Evolutionary conservation across 2,113 vertebrate genomes (phyloP).

Genomic region (Hippopotamus amphibius): DNA sequence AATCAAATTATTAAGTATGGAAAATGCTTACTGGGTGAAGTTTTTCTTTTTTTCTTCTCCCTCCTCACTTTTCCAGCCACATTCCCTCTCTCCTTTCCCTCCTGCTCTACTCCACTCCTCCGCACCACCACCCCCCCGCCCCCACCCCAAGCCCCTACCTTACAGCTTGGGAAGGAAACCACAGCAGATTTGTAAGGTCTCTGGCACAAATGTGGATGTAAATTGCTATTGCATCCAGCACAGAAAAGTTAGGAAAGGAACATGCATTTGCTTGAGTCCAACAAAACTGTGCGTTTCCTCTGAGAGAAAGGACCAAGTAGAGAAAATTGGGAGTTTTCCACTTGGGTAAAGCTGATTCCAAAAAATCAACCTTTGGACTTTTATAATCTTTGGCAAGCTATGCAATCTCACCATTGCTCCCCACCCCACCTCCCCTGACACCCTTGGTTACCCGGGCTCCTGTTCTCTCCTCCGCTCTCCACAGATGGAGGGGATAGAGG

Average conservation of each 20-base stretch:
- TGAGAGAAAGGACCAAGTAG: slow-evolving; percentile 54
- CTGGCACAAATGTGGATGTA: slow-evolving; percentile 74
- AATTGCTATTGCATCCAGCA: slow-evolving; percentile 78
- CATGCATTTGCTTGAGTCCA: slow-evolving; percentile 74
- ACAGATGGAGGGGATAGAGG: background rate
- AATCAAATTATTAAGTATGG: slow-evolving; percentile 92
- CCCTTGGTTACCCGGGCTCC: slow-evolving; percentile 37
- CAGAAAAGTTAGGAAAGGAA: slow-evolving; percentile 77
- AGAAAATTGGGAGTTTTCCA: slow-evolving; percentile 77
- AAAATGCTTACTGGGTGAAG: slow-evolving; percentile 86
- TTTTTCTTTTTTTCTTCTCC: slow-evolving; percentile 68
- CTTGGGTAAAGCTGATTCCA: slow-evolving; percentile 67
- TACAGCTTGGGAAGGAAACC: slow-evolving; percentile 80
- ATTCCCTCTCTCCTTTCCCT: slow-evolving; percentile 43
- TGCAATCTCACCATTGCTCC: background rate
- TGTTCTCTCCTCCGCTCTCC: slow-evolving; percentile 49
- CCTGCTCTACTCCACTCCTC: slow-evolving; percentile 45
- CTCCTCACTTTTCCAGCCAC: slow-evolving; percentile 61
- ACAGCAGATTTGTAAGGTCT: slow-evolving; percentile 78
- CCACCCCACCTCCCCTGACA: background rate
- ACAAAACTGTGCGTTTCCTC: slow-evolving; percentile 71
- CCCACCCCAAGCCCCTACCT: background rate
- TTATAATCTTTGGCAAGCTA: background rate
- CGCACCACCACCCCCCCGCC: background rate
- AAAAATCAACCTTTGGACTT: slow-evolving; percentile 76